These are phyloP conservation scores for Raphicerus campestris DNA, from an alignment of 2,113 vertebrate species.

Conservation along the genomic window DNA sequence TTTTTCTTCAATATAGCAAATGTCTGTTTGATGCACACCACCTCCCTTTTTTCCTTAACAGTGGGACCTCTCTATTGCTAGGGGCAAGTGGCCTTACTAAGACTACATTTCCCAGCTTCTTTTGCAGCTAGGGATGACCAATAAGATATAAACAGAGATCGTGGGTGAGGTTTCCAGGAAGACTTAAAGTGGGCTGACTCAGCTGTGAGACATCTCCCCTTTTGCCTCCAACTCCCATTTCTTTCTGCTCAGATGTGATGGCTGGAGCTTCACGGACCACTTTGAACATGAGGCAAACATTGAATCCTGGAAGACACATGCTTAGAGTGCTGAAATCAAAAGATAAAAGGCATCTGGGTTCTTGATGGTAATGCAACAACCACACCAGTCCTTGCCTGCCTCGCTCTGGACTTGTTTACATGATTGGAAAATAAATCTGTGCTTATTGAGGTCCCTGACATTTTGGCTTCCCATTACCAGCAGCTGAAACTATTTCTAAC, in stretches of 20 bases:
- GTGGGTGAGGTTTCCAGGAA: neutral
- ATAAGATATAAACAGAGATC: neutral
- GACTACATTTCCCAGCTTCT: neutral
- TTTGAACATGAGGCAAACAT: neutral
- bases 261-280: neutral
- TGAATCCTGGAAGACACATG: neutral
- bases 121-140: slow-evolving; percentile 21
- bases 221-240: neutral
- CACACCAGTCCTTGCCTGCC: neutral
- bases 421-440: neutral
- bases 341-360: neutral
- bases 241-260: neutral
- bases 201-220: neutral
- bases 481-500: slow-evolving; percentile 31
- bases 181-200: neutral
- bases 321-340: neutral
- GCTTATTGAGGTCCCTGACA: neutral
- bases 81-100: neutral
- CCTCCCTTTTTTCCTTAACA: neutral
- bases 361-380: neutral
- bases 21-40: neutral
- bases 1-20: neutral
- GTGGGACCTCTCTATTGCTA: neutral
- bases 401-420: slow-evolving; percentile 16
- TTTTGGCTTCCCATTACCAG: neutral